A percentile compares a stretch with the other conserved stretches of the same genome.
phyloP scores from a whole-genome alignment of 2,797 vertebrate species.

The Takifugu rubripes region DNA sequence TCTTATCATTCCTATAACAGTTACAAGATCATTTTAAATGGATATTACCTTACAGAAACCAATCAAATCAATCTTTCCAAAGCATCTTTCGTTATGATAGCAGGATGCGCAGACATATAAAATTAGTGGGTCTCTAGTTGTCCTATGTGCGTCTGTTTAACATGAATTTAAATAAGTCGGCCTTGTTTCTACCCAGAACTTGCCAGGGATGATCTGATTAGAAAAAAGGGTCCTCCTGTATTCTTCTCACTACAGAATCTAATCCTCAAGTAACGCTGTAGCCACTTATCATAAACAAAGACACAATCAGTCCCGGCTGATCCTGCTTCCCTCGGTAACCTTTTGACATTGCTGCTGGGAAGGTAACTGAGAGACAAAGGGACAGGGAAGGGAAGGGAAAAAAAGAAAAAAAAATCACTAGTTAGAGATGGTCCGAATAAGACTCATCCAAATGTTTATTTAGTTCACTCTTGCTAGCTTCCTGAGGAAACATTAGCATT shows the following conservation, averaged over 20 bases:
- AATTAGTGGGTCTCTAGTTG: too few species aligned
- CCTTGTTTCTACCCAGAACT: too few species aligned
- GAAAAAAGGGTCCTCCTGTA: conserved; percentile 2
- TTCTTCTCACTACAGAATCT: conserved; percentile 32
- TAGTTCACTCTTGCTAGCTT: conserved; percentile 23
- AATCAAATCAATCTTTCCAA: too few species aligned
- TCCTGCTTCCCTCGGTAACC: conserved; percentile 65
- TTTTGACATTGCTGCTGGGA: conserved; percentile 74
- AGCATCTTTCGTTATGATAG: too few species aligned
- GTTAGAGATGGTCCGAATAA: conserved; percentile 25
- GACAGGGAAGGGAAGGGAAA: conserved; percentile 25
- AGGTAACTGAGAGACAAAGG: conserved; percentile 68
- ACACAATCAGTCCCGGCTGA: conserved; percentile 69
- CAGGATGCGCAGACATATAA: too few species aligned
- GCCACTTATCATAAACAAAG: conserved; percentile 76
- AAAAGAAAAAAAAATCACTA: conserved; percentile 12
- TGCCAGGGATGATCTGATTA: too few species aligned
- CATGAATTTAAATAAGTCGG: too few species aligned
- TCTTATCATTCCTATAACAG: too few species aligned
- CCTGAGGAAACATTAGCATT: conserved; percentile 22
- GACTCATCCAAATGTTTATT: conserved; percentile 4
- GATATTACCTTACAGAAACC: too few species aligned
- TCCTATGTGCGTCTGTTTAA: too few species aligned
- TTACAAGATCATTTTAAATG: too few species aligned
- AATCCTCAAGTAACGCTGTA: conserved; percentile 59